Evolutionary conservation across 2,888 invertebrate genomes (phyloP).

Genomic region (Drosophila eohydei): DNA sequence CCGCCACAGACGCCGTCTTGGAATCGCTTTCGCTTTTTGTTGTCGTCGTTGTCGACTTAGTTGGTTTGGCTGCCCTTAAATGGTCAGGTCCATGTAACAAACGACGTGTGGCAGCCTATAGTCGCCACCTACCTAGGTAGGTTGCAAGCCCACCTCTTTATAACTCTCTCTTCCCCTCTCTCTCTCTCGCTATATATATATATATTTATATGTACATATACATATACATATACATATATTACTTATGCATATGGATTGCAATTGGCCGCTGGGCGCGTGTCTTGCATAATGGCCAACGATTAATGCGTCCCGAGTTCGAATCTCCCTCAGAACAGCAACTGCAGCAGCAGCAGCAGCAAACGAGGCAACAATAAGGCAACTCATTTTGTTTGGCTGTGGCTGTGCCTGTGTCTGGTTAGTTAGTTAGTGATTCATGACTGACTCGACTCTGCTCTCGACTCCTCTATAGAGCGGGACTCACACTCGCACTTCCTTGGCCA

Average conservation of each 20-base stretch:
- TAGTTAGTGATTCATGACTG: slow-evolving; percentile 71
- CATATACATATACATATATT: slow-evolving; percentile 19
- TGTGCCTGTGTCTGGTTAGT: slow-evolving; percentile 43
- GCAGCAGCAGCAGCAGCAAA: slow-evolving; percentile 12
- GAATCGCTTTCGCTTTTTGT: slow-evolving; percentile 78
- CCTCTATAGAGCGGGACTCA: slow-evolving; percentile 20
- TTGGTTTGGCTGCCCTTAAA: slow-evolving; percentile 68
- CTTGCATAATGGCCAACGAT: slow-evolving; percentile 74
- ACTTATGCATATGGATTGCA: slow-evolving; percentile 70
- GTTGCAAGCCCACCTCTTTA: background rate
- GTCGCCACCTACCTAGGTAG: slow-evolving; percentile 39
- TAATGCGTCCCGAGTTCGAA: slow-evolving; percentile 54
- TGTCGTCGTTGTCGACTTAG: slow-evolving; percentile 31
- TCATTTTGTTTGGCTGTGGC: slow-evolving; percentile 43
- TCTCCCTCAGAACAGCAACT: slow-evolving; percentile 9
- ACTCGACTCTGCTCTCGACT: slow-evolving; percentile 16
- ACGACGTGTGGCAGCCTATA: slow-evolving; percentile 56
- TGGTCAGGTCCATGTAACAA: slow-evolving; percentile 58
- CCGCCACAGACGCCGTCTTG: slow-evolving; percentile 45
- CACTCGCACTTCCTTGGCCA: slow-evolving; percentile 61
- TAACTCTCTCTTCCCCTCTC: background rate
- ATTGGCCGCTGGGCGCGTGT: slow-evolving; percentile 72
- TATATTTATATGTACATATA: slow-evolving; percentile 1
- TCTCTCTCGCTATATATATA: background rate
- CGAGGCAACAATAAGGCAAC: slow-evolving; percentile 56